A percentile compares a stretch with the other conserved stretches of the same genome.
phyloP scores from a whole-genome alignment of 2,113 vertebrate genomes.

The Noctilio leporinus region DNA sequence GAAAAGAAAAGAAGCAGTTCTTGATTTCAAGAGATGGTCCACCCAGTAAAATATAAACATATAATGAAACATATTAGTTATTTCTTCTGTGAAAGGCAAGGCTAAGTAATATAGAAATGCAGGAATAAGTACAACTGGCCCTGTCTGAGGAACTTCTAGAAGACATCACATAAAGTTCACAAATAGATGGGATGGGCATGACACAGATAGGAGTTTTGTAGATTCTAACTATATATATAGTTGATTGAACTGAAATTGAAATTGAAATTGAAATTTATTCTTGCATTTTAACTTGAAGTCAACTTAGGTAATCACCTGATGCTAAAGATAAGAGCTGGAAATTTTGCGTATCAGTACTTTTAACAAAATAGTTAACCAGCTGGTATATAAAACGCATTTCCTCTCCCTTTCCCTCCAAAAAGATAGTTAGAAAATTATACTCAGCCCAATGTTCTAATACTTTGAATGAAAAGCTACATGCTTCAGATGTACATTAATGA shows the following conservation, averaged over 20 bases:
- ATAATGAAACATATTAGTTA: background rate
- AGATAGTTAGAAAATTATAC: background rate
- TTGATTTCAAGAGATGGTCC: background rate
- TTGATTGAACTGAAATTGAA: background rate
- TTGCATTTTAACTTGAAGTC: background rate
- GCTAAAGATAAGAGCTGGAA: background rate
- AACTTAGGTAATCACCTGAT: background rate
- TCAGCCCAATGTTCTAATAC: background rate
- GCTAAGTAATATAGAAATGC: background rate
- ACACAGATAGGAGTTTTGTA: background rate
- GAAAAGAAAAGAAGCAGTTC: background rate
- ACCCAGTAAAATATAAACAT: background rate
- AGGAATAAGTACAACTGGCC: background rate
- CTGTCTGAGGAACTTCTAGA: background rate
- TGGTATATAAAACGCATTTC: background rate
- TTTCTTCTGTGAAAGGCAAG: background rate
- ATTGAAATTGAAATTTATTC: constrained; percentile 33
- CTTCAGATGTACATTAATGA: background rate
- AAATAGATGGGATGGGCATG: background rate
- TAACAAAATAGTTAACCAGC: background rate
- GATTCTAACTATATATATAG: background rate
- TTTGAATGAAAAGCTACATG: background rate
- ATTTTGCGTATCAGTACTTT: background rate
- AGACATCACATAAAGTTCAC: background rate
- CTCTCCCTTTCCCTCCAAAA: background rate